These are phyloP conservation scores for Channa striata DNA, from an alignment of 2,797 vertebrate species.

Conservation along the genomic window DNA sequence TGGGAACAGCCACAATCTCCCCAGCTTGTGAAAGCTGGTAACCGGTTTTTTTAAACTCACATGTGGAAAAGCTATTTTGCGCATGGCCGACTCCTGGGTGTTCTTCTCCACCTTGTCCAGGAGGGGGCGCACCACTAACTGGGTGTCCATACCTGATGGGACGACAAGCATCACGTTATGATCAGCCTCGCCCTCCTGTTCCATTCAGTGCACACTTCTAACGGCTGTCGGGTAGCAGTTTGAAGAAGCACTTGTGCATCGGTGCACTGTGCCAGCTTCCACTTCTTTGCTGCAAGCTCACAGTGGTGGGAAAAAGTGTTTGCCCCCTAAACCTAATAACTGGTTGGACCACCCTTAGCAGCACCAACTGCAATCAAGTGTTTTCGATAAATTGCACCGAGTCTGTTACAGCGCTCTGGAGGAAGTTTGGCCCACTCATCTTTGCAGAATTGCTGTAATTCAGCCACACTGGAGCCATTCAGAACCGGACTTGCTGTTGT, in stretches of 20 bases:
- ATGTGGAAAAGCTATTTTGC: slow-evolving; percentile 91
- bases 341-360: too few relatives aligned
- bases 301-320: too few relatives aligned
- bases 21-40: background rate
- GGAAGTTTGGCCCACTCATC: too few relatives aligned
- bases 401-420: too few relatives aligned
- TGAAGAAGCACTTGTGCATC: too few relatives aligned
- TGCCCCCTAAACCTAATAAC: too few relatives aligned
- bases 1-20: background rate
- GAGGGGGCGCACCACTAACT: slow-evolving; percentile 91
- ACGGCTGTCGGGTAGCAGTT: background rate
- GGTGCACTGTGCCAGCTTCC: too few relatives aligned
- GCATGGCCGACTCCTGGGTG: slow-evolving; percentile 82
- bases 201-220: background rate
- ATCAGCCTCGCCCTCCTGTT: background rate
- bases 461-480: too few relatives aligned
- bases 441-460: too few relatives aligned
- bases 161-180: background rate
- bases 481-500: too few relatives aligned
- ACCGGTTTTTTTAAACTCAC: slow-evolving; percentile 79
- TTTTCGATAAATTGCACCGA: too few relatives aligned
- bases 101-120: slow-evolving; percentile 91
- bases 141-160: slow-evolving; percentile 90
- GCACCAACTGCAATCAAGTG: too few relatives aligned
- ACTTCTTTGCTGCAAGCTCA: background rate